phyloP scores from a whole-genome alignment of 2,113 vertebrate species.

The Rhombomys opimus region DNA sequence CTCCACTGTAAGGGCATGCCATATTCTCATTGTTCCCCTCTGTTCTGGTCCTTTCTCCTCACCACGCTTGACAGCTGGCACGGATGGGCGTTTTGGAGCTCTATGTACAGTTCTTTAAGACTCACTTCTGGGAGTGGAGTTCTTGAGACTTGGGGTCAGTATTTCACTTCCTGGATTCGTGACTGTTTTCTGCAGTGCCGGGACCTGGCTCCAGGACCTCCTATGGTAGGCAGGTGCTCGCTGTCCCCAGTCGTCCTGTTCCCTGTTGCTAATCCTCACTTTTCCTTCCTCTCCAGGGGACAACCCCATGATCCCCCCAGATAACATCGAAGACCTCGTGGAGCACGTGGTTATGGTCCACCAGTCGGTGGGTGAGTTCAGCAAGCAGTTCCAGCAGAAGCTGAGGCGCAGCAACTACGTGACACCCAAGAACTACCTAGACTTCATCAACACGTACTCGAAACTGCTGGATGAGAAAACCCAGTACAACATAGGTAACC shows the following conservation, averaged over 20 bases:
- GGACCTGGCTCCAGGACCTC: neutral
- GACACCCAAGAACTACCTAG: conserved; percentile 97
- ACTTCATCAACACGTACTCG: conserved; percentile 94
- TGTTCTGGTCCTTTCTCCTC: neutral
- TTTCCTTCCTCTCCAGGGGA: conserved; percentile 84
- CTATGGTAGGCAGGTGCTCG: too few species aligned
- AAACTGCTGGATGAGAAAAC: conserved; percentile 94
- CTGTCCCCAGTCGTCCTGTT: neutral
- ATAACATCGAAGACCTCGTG: conserved; percentile 85
- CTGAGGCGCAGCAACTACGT: conserved; percentile 94
- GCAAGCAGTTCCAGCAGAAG: conserved; percentile 93
- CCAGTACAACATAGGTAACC: conserved; percentile 91
- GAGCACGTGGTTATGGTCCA: conserved; percentile 94
- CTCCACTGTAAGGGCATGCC: neutral
- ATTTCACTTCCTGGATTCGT: neutral
- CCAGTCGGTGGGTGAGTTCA: conserved; percentile 91
- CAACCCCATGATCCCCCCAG: conserved; percentile 89
- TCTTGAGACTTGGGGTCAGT: neutral
- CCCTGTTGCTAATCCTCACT: too few species aligned
- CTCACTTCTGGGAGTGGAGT: neutral
- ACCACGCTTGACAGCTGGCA: neutral
- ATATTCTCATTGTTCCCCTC: neutral
- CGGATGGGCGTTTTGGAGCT: neutral
- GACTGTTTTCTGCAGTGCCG: neutral
- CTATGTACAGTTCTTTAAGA: neutral